phyloP scores from a whole-genome alignment of 2,797 vertebrate species.

The Apogon hyalosoma region DNA sequence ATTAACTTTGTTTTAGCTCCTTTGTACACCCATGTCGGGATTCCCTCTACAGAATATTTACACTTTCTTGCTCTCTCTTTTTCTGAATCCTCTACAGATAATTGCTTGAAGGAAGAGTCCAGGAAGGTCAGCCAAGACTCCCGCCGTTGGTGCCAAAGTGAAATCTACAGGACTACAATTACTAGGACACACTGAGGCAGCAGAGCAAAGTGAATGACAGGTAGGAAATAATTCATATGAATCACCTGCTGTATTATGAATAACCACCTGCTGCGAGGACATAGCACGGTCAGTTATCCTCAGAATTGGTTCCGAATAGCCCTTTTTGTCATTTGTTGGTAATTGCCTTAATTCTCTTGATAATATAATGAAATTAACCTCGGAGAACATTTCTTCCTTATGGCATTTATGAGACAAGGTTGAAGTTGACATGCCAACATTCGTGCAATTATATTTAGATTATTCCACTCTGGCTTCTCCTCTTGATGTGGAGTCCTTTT shows the following conservation, averaged over 20 bases:
- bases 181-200: conserved; percentile 67
- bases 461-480: conserved; percentile 50
- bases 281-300: conserved; percentile 74
- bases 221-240: conserved; percentile 81
- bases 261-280: conserved; percentile 78
- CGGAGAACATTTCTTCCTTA: conserved; percentile 66
- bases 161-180: conserved; percentile 79
- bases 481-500: conserved; percentile 43
- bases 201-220: conserved; percentile 80
- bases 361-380: conserved; percentile 78
- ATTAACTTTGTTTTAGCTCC: conserved; percentile 11
- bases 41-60: conserved; percentile 69
- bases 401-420: conserved; percentile 75
- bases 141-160: conserved; percentile 72
- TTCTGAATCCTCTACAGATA: conserved; percentile 69
- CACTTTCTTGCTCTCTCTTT: conserved; percentile 31
- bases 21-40: conserved; percentile 34
- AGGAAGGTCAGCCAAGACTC: conserved; percentile 81
- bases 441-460: conserved; percentile 71
- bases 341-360: conserved; percentile 80
- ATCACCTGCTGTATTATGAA: conserved; percentile 78
- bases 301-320: conserved; percentile 70
- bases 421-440: conserved; percentile 71
- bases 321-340: conserved; percentile 76
- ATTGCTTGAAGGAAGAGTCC: conserved; percentile 72